Evolutionary conservation across 1,140 invertebrate genomes (phyloP), one percentile per base, ranked within the genome.

Genomic region (Pseudomyrmex sp.): DNA sequence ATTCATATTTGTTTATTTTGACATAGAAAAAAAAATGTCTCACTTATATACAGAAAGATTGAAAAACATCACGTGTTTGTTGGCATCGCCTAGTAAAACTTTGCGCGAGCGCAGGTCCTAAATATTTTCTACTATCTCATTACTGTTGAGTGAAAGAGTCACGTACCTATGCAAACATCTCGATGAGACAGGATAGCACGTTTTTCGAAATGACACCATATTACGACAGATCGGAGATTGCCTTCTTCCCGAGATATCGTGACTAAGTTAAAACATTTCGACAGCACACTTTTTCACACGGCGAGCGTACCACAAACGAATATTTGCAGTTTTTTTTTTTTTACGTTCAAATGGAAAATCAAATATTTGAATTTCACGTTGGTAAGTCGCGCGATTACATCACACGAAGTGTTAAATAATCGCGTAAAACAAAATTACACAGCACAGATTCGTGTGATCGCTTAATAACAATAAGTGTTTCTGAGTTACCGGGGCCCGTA

Each of bases 181-280:
- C 62, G 9, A 18, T 26, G 50, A 56, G 18, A 2, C 35, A 70
- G 52, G 5, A 79, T 69, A 58, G 26, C 44, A 70, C 20, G 20
- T 70, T 58, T 35, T 46, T 58, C 15, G 18, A n/a, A 35, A 79
- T 58, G 52, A 13, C 75, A 13, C 44, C 15, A 58, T 7, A 15
- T 69, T 48, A 13, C 15, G 44, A 13, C 18, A 59, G 35, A 79
- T 56, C 69, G 35, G 35, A 35, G 35, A 69, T 70, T 48, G 65
- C 20, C 70, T 44, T 65, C 58, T 68, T 58, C 9, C 5, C 13
- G 12, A 18, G 50, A 58, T 46, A 79, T 48, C 9, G 2, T 23
- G 35, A 26, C 20, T 48, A 46, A 46, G 56, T 76, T 76, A 13
- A 58, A 58, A 56, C n/a, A 79, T 70, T 70, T 20, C 23, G 4